These are phyloP conservation scores for Conger conger DNA, from an alignment of 2,113 vertebrate genomes.

Conservation along the genomic window DNA sequence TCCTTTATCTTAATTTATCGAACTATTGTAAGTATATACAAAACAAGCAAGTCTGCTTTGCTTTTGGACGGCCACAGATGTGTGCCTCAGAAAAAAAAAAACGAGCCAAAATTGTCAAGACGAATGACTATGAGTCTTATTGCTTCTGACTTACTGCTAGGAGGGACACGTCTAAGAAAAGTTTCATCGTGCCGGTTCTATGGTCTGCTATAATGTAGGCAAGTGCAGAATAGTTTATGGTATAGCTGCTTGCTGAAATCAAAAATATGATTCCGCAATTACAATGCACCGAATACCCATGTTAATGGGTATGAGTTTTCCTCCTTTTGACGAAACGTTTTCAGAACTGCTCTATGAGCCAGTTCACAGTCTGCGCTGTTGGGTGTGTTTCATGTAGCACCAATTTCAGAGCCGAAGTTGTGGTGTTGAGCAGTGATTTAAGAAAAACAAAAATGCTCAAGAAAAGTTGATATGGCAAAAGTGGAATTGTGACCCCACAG, in stretches of 20 bases:
- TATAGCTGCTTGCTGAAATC: constrained; percentile 62
- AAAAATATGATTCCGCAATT: constrained; percentile 40
- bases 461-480: constrained; percentile 52
- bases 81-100: constrained; percentile 43
- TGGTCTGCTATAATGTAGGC: constrained; percentile 59
- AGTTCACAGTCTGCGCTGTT: constrained; percentile 44
- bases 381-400: constrained; percentile 65
- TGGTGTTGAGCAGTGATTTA: constrained; percentile 38
- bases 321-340: constrained; percentile 34
- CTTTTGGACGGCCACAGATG: constrained; percentile 58
- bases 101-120: constrained; percentile 37
- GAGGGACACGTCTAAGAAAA: constrained; percentile 52
- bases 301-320: constrained; percentile 43
- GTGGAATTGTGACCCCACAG: constrained; percentile 38
- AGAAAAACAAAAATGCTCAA: constrained; percentile 29
- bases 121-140: constrained; percentile 61
- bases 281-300: constrained; percentile 43
- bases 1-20: constrained; percentile 59
- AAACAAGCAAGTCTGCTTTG: constrained; percentile 47
- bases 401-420: constrained; percentile 50
- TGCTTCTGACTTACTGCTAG: constrained; percentile 71
- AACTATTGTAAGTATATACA: constrained; percentile 71
- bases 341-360: constrained; percentile 12
- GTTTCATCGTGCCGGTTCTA: constrained; percentile 42
- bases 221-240: constrained; percentile 62